Base-by-base conservation (phyloP, 2,797 vertebrate species). In the Muscicapa striata region DNA sequence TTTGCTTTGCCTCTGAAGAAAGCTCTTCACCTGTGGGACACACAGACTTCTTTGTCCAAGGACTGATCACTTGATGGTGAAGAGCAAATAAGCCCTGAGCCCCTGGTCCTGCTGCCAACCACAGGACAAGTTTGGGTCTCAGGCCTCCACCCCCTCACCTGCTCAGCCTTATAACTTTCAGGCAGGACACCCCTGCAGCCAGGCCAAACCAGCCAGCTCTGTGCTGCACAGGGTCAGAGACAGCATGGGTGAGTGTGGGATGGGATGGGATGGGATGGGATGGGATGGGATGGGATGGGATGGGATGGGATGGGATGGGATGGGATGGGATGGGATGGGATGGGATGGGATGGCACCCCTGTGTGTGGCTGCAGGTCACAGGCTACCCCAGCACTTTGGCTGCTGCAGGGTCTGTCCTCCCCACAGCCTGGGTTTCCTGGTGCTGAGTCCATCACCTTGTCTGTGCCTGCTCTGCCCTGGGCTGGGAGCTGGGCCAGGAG, bases 1-100 rank as follows among this genome's bases (percentile, higher is more conserved):
- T 96, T 96, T 96, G 84, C 84, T 93, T 93, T 93, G 49, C 75
- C 61, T n/a, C 75, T 77, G 75, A 52, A 80, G 84, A 93, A 92
- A 87, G 84, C 91, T 67, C 89, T 96, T 87, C 87, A 96, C 29
- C 19, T 38, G 55, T 16, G 45, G 34, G 63, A 49, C 79, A 49
- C 62, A 54, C 34, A 54, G 92, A 27, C 52, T 41, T 36, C 61
- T 20, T 41, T 74, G 46, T 19, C 74, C 15, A 26, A 89, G 84
- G 59, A 49, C 89, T 22, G 40, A 20, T 69, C 79, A 83, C 89
- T 89, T 77, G 38, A 92, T 4, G 45, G 26, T 66, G 67, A 73
- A 96, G 84, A 94, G 87, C 91, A 96, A 94, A 95, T 54, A 96
- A 86, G 27, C 69, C 18, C 1, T 8, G 40, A 89, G 46, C 34